These are phyloP conservation scores for Octodonta nipae DNA, from an alignment of 2,888 invertebrate genomes.

Conservation along the genomic window DNA sequence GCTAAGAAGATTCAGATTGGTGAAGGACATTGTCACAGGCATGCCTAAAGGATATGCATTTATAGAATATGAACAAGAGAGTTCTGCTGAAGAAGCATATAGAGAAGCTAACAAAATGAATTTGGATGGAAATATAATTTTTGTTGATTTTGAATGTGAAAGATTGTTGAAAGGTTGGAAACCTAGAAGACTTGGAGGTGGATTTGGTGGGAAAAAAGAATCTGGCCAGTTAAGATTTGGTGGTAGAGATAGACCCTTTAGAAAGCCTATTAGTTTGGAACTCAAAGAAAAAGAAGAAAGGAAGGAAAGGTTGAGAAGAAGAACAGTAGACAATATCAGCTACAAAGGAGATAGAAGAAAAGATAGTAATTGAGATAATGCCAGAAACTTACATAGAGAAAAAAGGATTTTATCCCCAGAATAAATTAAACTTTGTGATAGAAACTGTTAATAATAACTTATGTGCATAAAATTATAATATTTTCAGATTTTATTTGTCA, in stretches of 20 bases:
- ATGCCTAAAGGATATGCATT: slow-evolving; percentile 73
- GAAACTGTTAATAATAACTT: too few relatives aligned
- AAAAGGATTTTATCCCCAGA: too few relatives aligned
- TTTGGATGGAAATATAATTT: slow-evolving; percentile 55
- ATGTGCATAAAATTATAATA: too few relatives aligned
- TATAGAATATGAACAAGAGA: slow-evolving; percentile 58
- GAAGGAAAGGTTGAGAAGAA: slow-evolving; percentile 8
- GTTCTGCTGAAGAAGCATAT: slow-evolving; percentile 49
- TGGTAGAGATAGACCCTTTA: slow-evolving; percentile 64
- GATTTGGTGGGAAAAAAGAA: slow-evolving; percentile 73
- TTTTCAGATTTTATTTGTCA: too few relatives aligned
- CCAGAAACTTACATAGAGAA: too few relatives aligned
- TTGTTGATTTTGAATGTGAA: slow-evolving; percentile 67
- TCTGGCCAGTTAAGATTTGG: slow-evolving; percentile 82
- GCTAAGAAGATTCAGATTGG: slow-evolving; percentile 47
- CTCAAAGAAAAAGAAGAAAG: slow-evolving; percentile 22
- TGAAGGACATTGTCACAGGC: slow-evolving; percentile 68
- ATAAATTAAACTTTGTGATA: too few relatives aligned
- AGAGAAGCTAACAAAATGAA: slow-evolving; percentile 43
- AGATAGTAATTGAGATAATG: too few relatives aligned
- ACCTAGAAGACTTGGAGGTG: slow-evolving; percentile 74
- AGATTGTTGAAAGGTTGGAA: slow-evolving; percentile 64
- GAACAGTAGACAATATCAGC: too few relatives aligned
- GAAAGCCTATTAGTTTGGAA: slow-evolving; percentile 43
- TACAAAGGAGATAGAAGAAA: too few relatives aligned